Conservation (phyloP, 2,888 invertebrate species). For the Rhodophaea formosa region DNA sequence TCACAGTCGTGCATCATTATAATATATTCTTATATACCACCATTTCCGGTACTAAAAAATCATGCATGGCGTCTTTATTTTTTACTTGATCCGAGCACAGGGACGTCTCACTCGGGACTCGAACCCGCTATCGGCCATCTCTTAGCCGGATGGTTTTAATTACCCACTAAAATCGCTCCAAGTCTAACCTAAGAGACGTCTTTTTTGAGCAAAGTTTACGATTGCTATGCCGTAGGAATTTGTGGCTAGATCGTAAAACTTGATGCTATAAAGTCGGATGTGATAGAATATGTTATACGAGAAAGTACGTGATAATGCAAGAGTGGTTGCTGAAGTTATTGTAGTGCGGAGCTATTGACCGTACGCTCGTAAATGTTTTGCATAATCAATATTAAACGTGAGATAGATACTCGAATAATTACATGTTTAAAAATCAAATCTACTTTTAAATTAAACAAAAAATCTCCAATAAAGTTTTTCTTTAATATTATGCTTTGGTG, state of each 20-base stretch:
- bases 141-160: constrained; percentile 39
- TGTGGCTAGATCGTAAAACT: constrained; percentile 11
- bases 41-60: neutral
- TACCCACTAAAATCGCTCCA: constrained; percentile 29
- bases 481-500: no score
- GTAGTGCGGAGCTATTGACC: neutral
- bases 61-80: neutral
- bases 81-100: constrained; percentile 30
- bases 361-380: no score
- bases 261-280: constrained; percentile 9
- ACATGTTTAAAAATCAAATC: no score
- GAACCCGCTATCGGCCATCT: constrained; percentile 65
- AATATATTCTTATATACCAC: no score
- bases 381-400: no score
- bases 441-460: no score
- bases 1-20: no score
- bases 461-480: no score
- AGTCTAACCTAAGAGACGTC: constrained; percentile 6
- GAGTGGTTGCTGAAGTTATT: neutral
- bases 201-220: constrained; percentile 8
- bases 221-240: constrained; percentile 9
- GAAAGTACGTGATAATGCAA: neutral
- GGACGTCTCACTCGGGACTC: constrained; percentile 63
- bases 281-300: constrained; percentile 2
- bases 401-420: no score